These are phyloP conservation scores for Myotis vivesi DNA, from an alignment of 2,797 vertebrate species.

Conservation along the genomic window DNA sequence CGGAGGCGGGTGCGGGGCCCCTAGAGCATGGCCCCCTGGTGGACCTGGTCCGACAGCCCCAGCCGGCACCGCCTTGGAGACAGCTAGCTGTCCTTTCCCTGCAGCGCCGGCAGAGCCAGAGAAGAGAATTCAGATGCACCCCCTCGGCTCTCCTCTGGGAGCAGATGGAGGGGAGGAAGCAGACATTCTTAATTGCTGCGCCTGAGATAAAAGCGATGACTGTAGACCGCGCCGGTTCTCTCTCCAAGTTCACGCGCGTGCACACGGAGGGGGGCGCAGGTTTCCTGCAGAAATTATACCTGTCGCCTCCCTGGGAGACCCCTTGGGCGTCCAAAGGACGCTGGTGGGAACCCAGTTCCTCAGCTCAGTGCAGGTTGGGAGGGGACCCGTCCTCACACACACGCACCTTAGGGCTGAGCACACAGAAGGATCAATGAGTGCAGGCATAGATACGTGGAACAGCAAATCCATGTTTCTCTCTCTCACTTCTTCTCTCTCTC, in stretches of 20 bases:
- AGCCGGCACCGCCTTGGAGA: background rate
- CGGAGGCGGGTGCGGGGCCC: background rate
- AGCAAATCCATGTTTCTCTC: too few species aligned
- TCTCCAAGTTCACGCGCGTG: conserved; percentile 65
- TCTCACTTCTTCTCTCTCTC: too few species aligned
- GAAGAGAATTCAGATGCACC: conserved; percentile 63
- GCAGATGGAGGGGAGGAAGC: conserved; percentile 74
- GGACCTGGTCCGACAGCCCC: too few species aligned
- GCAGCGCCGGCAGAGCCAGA: conserved; percentile 48
- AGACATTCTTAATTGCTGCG: conserved; percentile 72
- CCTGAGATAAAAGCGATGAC: conserved; percentile 64
- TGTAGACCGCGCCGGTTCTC: conserved; percentile 51
- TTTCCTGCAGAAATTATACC: conserved; percentile 49
- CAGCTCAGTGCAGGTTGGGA: background rate
- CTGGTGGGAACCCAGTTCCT: background rate
- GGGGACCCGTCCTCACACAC: background rate
- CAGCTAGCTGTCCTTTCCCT: background rate
- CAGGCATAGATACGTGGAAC: too few species aligned
- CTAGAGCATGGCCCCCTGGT: accelerated
- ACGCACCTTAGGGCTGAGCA: background rate
- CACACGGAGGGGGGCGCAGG: conserved; percentile 35
- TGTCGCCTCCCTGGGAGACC: conserved; percentile 46
- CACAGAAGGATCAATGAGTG: too few species aligned
- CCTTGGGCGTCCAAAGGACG: background rate
- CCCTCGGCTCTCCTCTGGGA: conserved; percentile 44